Base-by-base conservation (phyloP, 2,888 invertebrate species). In the Brachylomia viminalis region DNA sequence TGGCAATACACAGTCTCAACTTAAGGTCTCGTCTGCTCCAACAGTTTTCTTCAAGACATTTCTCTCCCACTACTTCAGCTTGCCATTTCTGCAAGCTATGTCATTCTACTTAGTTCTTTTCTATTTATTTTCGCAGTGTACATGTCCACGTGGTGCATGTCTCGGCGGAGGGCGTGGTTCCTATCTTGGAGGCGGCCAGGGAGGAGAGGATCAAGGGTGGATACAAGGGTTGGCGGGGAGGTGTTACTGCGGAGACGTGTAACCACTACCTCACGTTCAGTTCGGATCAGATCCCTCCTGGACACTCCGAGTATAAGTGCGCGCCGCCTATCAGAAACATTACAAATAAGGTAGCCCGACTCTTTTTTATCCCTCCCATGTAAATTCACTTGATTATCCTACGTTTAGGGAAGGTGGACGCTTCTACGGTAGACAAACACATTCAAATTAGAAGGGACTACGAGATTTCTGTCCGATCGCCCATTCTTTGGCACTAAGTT, bases 191-290 rank as follows among this genome's bases (percentile, higher is more conserved):
- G 58, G 89, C 93, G 42, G 96, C 97, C 3, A 96, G 97, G 80
- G 89, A 86, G 77, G 90, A 81, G 88, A 92, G 84, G 94, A 96
- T 74, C 92, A 94, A 38, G 93, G 92, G 64, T 83, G 98, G 98
- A 75, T 97, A 97, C 86, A 92, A 86, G n/a, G 92, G 92, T 27
- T 94, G 94, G 83, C 96, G 97, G 10, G 95, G 94, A 0, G 96
- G 95, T 11, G 91, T 98, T 67, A 97, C 97, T 0, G 97, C 97
- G 0, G 98, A 98, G 92, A 98, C 98, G 0, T 98, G 98, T 90
- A 97, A 97, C 86, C 98, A 98, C 90, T 98, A 98, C 91, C 93
- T 98, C 33, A 94, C 96, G 0, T 92, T 98, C 15, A 93, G 94
- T 71, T 95, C 98, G 0, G 97, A 97, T 84, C 94, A 97, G 71